A percentile compares a stretch with the other conserved stretches of the same genome.
Conservation (phyloP, 2,113 vertebrate genomes). For the Crocuta crocuta region DNA sequence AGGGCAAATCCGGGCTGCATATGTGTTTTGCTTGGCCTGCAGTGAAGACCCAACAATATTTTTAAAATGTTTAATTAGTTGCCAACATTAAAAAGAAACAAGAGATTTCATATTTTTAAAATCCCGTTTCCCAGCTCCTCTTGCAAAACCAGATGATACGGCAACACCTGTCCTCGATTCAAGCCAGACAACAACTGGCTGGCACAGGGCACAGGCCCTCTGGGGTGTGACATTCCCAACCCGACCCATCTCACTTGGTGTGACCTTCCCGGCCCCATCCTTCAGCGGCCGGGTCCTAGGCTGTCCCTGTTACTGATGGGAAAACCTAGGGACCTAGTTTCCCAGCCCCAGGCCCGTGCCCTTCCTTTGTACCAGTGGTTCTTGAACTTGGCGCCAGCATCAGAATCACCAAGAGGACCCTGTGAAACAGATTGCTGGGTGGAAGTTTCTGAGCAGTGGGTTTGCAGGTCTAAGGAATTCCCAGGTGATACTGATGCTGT, state of each 20-base stretch:
- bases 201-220: not conserved
- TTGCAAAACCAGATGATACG: not conserved
- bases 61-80: not conserved
- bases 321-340: not conserved
- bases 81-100: not conserved
- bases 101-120: not conserved
- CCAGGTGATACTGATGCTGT: not conserved
- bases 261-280: not conserved
- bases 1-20: not conserved
- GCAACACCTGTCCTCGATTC: not conserved
- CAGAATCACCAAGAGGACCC: not conserved
- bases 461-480: not conserved
- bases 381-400: not conserved
- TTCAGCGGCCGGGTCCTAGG: not conserved
- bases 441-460: not conserved
- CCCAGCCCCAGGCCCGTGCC: not conserved
- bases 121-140: not conserved
- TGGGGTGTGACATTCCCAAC: not conserved
- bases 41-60: not conserved
- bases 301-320: not conserved
- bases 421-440: not conserved
- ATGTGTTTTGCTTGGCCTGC: constrained; percentile 14
- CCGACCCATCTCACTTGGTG: not conserved
- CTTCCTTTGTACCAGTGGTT: not conserved
- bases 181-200: not conserved